phyloP scores from a whole-genome alignment of 1,140 invertebrate genomes.

The Papilio glaucus region DNA sequence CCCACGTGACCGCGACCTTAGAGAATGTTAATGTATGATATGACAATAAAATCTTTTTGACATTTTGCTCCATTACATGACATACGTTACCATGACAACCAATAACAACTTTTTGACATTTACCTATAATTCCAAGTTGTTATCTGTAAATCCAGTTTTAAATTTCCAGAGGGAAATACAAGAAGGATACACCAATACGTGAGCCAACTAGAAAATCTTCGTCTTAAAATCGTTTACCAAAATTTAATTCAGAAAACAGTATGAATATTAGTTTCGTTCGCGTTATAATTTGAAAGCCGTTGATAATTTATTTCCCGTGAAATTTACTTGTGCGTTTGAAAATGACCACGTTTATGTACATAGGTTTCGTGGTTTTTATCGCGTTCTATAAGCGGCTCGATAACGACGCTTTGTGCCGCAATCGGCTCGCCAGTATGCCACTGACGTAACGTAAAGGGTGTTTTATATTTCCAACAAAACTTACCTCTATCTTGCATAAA shows the following conservation, averaged over 20 bases:
- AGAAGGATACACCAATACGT: too few species aligned
- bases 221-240: not conserved
- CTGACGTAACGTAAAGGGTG: not conserved
- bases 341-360: not conserved
- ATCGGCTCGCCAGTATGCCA: not conserved
- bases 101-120: too few species aligned
- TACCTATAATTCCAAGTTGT: too few species aligned
- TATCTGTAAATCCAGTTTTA: too few species aligned
- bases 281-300: conserved; percentile 13
- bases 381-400: conserved; percentile 2
- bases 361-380: conserved; percentile 5
- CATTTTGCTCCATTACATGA: too few species aligned
- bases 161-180: too few species aligned
- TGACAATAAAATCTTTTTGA: too few species aligned
- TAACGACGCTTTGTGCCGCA: conserved; percentile 10
- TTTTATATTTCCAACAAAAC: not conserved
- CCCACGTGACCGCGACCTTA: too few species aligned
- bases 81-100: too few species aligned
- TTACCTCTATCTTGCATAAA: not conserved
- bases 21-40: too few species aligned
- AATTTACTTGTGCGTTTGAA: not conserved
- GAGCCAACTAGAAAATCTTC: not conserved
- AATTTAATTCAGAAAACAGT: not conserved
- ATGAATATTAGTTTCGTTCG: not conserved
- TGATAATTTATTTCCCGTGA: conserved; percentile 28